A percentile compares a stretch with the other conserved stretches of the same genome.
These are phyloP conservation scores for Nanger granti DNA, from an alignment of 2,113 vertebrate species.

Conservation along the genomic window DNA sequence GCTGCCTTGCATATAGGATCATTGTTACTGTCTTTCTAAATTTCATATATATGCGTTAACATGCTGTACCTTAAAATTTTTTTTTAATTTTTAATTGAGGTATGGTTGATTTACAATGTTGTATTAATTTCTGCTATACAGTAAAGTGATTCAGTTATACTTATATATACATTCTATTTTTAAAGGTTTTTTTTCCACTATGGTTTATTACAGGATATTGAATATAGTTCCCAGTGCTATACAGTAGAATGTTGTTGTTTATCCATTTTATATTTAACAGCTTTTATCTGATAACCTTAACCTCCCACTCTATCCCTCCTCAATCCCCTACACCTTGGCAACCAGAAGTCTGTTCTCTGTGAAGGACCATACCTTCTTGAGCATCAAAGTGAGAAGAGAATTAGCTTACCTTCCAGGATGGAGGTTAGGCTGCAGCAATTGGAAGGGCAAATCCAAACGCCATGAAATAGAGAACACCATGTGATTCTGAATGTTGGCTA, in stretches of 20 bases:
- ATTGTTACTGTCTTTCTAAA: neutral
- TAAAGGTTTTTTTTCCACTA: neutral
- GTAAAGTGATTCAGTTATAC: neutral
- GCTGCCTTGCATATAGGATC: neutral
- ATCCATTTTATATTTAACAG: neutral
- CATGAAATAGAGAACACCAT: neutral
- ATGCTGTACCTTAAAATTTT: neutral
- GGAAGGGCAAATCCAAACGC: neutral
- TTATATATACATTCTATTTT: neutral
- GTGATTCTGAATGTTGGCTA: neutral
- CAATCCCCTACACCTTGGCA: neutral
- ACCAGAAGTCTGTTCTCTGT: neutral
- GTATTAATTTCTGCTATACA: neutral
- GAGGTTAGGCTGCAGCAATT: neutral
- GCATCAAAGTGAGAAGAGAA: neutral
- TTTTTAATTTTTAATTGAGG: neutral
- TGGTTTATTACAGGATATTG: neutral
- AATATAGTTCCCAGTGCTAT: neutral
- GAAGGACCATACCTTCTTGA: neutral
- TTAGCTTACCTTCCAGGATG: neutral
- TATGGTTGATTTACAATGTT: neutral
- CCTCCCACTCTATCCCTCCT: neutral
- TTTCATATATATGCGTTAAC: neutral
- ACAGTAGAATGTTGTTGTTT: neutral
- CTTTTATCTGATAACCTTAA: neutral